Conservation (phyloP, 2,113 vertebrate species). For the Callopanchax toddi region DNA sequence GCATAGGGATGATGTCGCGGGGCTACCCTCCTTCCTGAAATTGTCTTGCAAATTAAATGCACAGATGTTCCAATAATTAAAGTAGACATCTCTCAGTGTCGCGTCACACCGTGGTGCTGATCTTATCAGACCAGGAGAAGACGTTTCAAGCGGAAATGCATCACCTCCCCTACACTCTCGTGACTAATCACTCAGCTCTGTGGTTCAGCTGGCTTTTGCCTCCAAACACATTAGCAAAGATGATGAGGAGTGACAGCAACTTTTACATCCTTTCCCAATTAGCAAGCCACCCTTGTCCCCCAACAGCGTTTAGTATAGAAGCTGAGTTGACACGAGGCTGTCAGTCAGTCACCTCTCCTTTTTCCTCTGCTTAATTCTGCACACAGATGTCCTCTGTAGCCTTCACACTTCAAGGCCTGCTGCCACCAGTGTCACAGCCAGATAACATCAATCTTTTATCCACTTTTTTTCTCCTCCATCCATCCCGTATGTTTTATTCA, state of each 20-base stretch:
- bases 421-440: conserved; percentile 63
- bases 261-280: conserved; percentile 75
- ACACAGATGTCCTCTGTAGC: conserved; percentile 5
- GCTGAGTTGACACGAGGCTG: conserved; percentile 62
- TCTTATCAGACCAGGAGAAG: conserved; percentile 13
- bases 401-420: conserved; percentile 39
- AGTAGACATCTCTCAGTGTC: conserved; percentile 19
- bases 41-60: conserved; percentile 32
- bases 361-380: conserved; percentile 18
- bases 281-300: conserved; percentile 48
- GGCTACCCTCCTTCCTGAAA: conserved; percentile 11
- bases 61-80: conserved; percentile 42
- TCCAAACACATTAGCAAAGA: conserved; percentile 69
- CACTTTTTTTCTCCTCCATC: conserved; percentile 23
- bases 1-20: conserved; percentile 4
- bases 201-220: conserved; percentile 63
- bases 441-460: conserved; percentile 36
- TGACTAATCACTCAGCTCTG: conserved; percentile 51
- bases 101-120: not conserved
- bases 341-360: conserved; percentile 59
- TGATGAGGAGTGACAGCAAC: conserved; percentile 71
- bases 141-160: conserved; percentile 19
- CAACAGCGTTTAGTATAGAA: conserved; percentile 37
- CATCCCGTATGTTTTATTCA: too few species aligned
- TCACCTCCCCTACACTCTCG: conserved; percentile 8